phyloP scores from a whole-genome alignment of 2,113 vertebrate genomes.

The Tinamus guttatus region DNA sequence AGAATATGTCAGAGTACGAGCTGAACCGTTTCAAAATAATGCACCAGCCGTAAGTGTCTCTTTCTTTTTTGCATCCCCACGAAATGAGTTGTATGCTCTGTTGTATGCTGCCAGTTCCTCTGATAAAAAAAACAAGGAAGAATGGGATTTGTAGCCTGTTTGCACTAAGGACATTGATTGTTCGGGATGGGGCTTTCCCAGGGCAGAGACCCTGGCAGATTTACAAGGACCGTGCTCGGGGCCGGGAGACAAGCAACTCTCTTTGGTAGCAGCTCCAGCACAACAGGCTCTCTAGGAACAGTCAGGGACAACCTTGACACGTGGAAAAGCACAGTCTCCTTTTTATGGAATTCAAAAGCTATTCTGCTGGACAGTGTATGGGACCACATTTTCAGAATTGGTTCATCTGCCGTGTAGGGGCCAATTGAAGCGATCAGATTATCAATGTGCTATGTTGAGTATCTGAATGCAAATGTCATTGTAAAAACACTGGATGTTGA shows the following conservation, averaged over 20 bases:
- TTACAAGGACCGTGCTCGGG: not conserved
- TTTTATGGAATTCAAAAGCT: not conserved
- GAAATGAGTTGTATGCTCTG: not conserved
- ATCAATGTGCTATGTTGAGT: not conserved
- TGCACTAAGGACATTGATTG: not conserved
- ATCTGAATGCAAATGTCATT: not conserved
- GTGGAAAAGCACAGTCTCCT: not conserved
- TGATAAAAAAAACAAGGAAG: constrained; percentile 15
- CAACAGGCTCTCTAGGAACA: not conserved
- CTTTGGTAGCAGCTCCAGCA: not conserved
- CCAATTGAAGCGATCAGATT: not conserved
- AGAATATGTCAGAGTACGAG: constrained; percentile 80
- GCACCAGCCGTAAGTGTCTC: constrained; percentile 83
- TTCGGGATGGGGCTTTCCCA: not conserved
- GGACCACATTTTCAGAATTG: not conserved
- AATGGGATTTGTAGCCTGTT: not conserved
- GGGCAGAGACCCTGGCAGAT: not conserved
- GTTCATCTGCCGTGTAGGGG: not conserved
- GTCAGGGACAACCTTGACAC: not conserved
- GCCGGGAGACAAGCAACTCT: not conserved
- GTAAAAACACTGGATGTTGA: not conserved
- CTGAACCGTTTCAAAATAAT: constrained; percentile 82
- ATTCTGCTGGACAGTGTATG: not conserved
- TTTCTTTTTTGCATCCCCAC: not conserved
- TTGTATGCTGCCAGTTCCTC: not conserved